Evolutionary conservation across 2,113 vertebrate species (phyloP).

Genomic region (Ceyx cyanopectus): DNA sequence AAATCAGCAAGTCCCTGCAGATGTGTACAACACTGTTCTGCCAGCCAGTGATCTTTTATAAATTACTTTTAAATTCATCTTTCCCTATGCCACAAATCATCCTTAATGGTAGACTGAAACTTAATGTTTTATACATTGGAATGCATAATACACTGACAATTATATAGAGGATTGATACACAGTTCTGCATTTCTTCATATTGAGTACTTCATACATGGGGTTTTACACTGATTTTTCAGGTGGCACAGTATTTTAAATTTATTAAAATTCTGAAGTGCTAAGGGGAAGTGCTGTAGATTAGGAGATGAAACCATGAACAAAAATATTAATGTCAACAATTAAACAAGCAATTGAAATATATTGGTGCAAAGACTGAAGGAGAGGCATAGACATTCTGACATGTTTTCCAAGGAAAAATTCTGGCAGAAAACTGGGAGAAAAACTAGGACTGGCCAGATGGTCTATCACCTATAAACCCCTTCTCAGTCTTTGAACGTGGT

Average conservation of each 20-base stretch:
- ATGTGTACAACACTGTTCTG: neutral
- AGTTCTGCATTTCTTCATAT: neutral
- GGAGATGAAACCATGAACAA: neutral
- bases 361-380: neutral
- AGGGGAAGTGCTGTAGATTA: neutral
- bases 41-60: neutral
- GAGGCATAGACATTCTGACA: neutral
- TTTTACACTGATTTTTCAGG: neutral
- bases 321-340: neutral
- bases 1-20: neutral
- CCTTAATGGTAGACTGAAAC: neutral
- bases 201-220: neutral
- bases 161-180: neutral
- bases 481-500: neutral
- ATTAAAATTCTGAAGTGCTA: neutral
- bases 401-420: neutral
- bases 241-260: neutral
- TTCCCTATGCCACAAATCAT: neutral
- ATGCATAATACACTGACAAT: neutral
- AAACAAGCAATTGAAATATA: neutral
- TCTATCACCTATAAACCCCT: neutral
- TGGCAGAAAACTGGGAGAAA: neutral
- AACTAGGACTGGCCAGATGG: neutral
- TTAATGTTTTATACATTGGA: neutral
- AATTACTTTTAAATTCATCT: slow-evolving; percentile 19